Base-by-base conservation (phyloP, 1,140 invertebrate species). In the Drosophila murphyi region DNA sequence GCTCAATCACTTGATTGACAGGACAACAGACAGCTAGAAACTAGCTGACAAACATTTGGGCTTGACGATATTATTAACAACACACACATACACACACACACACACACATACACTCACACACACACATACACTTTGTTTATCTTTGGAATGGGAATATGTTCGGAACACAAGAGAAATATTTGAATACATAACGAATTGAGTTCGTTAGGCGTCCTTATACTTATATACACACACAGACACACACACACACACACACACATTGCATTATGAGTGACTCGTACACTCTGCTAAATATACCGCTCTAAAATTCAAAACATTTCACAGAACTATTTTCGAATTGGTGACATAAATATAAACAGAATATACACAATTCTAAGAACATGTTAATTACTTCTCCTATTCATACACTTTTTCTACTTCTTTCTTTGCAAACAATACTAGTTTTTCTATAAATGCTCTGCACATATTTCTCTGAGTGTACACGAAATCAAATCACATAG, bases 1-100 rank as follows among this genome's bases (percentile, higher is more conserved):
- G 80, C 80, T 83, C 76, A 85, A 83, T 83, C 76, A 83, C 55
- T 80, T 80, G 80, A 83, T 85, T 83, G 80, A 80, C 80, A 80
- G 63, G 41, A 37, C 52, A 56, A 65, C 72, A 63, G 67, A 57
- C 72, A 59, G 67, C 57, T 34, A 63, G 59, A 43, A 70, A 75
- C 72, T 71, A 71, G 59, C 72, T 62, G 55, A 71, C 72, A 71
- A 57, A 68, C 64, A 73, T 69, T 64, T 69, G 35, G 47, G 64
- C 41, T 54, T 61, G 56, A 73, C 63, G 62, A 52, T 72, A 47
- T 72, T 72, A 67, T 72, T 67, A 72, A 52, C 34, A 52, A 59
- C 45, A 59, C 29, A 65, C 39, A 52, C 31, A 56, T 51, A 50
- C 55, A 39, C 10, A 12, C 47, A 47, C 31, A 41, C 35, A 34